Evolutionary conservation across 2,797 vertebrate species (phyloP).

Genomic region (Periophthalmus magnuspinnatus): DNA sequence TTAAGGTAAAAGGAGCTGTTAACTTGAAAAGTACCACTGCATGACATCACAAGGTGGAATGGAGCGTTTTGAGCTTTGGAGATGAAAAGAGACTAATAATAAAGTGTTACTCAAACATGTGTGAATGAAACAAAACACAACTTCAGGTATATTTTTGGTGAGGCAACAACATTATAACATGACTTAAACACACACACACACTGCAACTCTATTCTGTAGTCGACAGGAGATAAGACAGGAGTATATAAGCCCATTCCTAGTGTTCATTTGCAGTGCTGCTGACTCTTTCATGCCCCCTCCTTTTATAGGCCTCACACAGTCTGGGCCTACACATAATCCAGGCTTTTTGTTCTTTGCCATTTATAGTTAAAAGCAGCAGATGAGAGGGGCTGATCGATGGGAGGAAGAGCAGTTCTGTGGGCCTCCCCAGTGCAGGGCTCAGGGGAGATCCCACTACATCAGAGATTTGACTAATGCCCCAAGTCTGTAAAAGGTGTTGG

Average conservation of each 20-base stretch:
- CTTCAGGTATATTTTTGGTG: no score
- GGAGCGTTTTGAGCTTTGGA: no score
- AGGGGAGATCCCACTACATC: slow-evolving; percentile 4
- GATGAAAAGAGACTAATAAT: no score
- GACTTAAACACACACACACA: no score
- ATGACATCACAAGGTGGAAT: no score
- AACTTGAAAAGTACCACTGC: no score
- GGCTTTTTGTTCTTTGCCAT: slow-evolving; percentile 57
- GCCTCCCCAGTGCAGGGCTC: slow-evolving; percentile 19
- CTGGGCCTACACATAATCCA: slow-evolving; percentile 33
- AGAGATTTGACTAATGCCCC: slow-evolving; percentile 37
- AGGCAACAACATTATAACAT: background rate
- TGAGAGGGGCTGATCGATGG: slow-evolving; percentile 48
- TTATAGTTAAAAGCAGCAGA: slow-evolving; percentile 58
- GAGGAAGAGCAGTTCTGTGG: slow-evolving; percentile 31
- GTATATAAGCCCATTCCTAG: slow-evolving; percentile 31
- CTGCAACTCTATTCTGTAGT: background rate
- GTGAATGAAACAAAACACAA: no score
- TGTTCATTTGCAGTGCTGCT: slow-evolving; percentile 9
- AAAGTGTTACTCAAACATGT: no score
- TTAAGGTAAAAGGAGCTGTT: no score
- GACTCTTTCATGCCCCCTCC: slow-evolving; percentile 43
- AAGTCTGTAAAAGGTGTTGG: slow-evolving; percentile 24
- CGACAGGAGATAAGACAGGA: background rate
- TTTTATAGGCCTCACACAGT: slow-evolving; percentile 39